Conservation (phyloP, 2,888 invertebrate genomes). For the Drepanosiphum platanoidis region DNA sequence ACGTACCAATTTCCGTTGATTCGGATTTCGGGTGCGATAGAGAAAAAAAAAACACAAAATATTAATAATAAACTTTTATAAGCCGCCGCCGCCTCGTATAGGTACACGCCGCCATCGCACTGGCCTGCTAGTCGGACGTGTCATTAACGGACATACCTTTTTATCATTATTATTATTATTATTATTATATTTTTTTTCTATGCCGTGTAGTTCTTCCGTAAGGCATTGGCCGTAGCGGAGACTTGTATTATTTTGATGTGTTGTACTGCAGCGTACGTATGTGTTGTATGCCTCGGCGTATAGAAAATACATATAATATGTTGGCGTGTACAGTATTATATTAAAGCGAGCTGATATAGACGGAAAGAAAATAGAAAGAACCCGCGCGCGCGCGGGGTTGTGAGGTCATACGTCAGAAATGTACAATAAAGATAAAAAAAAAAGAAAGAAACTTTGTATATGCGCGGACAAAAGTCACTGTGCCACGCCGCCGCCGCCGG, state of each 20-base stretch:
- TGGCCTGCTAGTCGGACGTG: conserved; percentile 15
- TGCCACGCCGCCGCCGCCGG: conserved; percentile 1
- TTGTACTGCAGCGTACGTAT: background rate
- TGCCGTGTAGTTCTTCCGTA: background rate
- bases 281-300: background rate
- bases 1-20: conserved; percentile 62
- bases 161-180: conserved; percentile 17
- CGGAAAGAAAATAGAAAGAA: background rate
- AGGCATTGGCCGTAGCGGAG: background rate
- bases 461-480: conserved; percentile 41
- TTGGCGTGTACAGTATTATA: background rate
- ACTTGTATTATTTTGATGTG: background rate
- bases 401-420: conserved; percentile 41
- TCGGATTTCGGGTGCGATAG: conserved; percentile 54
- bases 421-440: conserved; percentile 18
- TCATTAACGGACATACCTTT: conserved; percentile 48
- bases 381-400: background rate
- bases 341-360: background rate
- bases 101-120: background rate
- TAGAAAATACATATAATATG: background rate
- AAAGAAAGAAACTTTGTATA: conserved; percentile 25
- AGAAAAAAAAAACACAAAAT: conserved; percentile 31
- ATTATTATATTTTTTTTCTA: background rate
- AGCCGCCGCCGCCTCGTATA: background rate
- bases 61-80: conserved; percentile 59